Percentiles rank a stretch among this genome's conserved stretches.
These are phyloP conservation scores for Botrylloides violaceus DNA, from an alignment of 23 tunicate species.

Conservation along the genomic window DNA sequence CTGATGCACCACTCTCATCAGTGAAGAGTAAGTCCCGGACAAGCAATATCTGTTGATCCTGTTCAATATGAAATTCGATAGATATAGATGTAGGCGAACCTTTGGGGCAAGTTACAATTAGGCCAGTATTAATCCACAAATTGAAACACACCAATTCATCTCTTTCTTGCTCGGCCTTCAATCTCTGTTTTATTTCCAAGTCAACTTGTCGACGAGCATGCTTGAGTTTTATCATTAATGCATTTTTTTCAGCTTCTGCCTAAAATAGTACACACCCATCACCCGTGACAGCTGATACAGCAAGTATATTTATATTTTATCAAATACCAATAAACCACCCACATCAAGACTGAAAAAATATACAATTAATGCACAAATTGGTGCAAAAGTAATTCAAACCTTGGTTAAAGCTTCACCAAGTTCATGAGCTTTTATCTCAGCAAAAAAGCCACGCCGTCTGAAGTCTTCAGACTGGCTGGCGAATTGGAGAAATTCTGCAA, in stretches of 20 bases:
- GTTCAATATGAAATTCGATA: not conserved
- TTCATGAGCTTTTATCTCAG: conserved; percentile 39
- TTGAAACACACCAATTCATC: conserved; percentile 71
- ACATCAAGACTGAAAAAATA: not conserved
- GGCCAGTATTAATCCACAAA: too few species aligned
- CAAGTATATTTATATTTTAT: too few species aligned
- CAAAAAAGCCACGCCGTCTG: conserved; percentile 43
- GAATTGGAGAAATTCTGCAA: conserved; percentile 61
- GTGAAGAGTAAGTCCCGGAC: conserved; percentile 73
- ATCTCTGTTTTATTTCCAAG: conserved; percentile 70
- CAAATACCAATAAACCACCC: too few species aligned
- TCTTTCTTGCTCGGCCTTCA: conserved; percentile 79
- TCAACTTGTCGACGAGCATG: conserved; percentile 86
- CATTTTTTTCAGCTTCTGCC: conserved; percentile 84
- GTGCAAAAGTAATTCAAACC: too few species aligned
- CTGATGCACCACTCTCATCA: conserved; percentile 36
- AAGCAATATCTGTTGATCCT: conserved; percentile 71
- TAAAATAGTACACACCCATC: too few species aligned
- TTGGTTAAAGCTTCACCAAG: conserved; percentile 71
- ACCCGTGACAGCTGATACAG: too few species aligned
- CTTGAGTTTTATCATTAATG: conserved; percentile 77
- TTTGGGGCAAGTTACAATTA: too few species aligned
- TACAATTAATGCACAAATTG: not conserved
- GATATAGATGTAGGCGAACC: too few species aligned
- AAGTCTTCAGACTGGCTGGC: conserved; percentile 63